Evolutionary conservation across 2,888 invertebrate genomes (phyloP), one percentile per base, ranked within the genome.

Genomic region (Diplolepis rosae): DNA sequence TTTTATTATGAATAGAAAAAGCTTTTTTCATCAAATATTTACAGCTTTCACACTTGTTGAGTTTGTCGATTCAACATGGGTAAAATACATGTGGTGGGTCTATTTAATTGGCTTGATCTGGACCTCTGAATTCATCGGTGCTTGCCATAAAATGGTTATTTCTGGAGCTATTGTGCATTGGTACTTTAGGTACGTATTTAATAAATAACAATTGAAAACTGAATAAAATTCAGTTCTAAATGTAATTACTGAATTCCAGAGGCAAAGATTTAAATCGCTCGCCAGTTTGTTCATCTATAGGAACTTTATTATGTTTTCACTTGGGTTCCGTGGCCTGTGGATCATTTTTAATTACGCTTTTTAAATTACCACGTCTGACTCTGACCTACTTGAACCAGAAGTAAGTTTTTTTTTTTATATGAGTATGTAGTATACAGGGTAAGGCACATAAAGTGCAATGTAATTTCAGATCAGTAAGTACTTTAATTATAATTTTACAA

Each of bases 311-410:
- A 5, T 94, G 95, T 84, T 98, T 97, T 85, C 98, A 99, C 89
- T 90, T 98, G 82, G 99, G 99, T 13, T 97, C 98, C 0, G 94
- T 98, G 4, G 98, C 98, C 0, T 95, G 98, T 83, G 99, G 99
- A 1, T 96, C 98, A 0, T 92, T 98, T 77, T 90, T 99, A 42
- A 97, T 99, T 73, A 97, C 98, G 0, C 90, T 98, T 65, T 95
- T 98, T 84, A 98, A 98, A 90, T 90, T 98, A 70, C 97, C 98
- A 15, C 91, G 98, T 61, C 91, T 97, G 1, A 93, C 98, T 78
- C 90, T 99, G 76, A 95, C 95, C 15, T 97, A 95, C 88, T 86
- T 98, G n/a, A 94, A 98, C 88, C 92, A 94, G 76, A 96, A 96
- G 94, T 97, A 92, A 92, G 94, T 90, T 28, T 18, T 72, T 13